Base-by-base conservation (phyloP, 1,140 invertebrate genomes). In the Ceratitis capitata region DNA sequence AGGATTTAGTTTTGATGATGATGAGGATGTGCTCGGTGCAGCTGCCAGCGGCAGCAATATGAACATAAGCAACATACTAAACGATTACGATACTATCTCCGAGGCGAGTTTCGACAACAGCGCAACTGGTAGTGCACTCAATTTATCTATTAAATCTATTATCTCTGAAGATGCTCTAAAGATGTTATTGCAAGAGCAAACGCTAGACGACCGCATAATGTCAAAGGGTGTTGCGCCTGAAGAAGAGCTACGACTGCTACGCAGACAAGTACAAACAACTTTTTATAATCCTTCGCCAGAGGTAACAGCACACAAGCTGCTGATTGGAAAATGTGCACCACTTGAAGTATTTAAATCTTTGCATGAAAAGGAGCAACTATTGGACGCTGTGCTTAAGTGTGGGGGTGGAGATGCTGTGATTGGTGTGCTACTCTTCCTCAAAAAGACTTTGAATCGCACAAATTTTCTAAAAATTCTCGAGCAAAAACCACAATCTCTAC, bases 351-450 rank as follows among this genome's bases (percentile, higher is more conserved):
- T 94, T 45, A 92, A 93, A 85, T 94, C 93, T 26, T 85, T 94
- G 84, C 92, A 92, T 64, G 93, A 93, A 84, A 95, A 95, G 87
- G 93, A 92, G n/a, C 90, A 93, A 83, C 85, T 94, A n/a, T 86
- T 95, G 14, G 93, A 94, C 87, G 93, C 92, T 64, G 92, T 94
- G 0, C 88, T 94, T 26, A 89, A 91, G 23, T 90, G 93, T 10
- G 93, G 94, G 5, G 93, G 93, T 85, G 94, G 94, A 3, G 93
- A 94, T 92, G 93, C 92, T 19, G 93, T 95, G 51, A 88, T 94
- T 83, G 92, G 92, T 45, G 94, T 94, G 86, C 88, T 94, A 0
- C 85, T 94, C 0, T 94, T 94, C 85, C 88, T 95, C 1, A 93
- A 93, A 35, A 92, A 93, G 87, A 94, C 94, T 0, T 85, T 95